Conservation (phyloP, 30 jellyfish, hydroid and myxozoan genomes). For the Aurelia aurita region DNA sequence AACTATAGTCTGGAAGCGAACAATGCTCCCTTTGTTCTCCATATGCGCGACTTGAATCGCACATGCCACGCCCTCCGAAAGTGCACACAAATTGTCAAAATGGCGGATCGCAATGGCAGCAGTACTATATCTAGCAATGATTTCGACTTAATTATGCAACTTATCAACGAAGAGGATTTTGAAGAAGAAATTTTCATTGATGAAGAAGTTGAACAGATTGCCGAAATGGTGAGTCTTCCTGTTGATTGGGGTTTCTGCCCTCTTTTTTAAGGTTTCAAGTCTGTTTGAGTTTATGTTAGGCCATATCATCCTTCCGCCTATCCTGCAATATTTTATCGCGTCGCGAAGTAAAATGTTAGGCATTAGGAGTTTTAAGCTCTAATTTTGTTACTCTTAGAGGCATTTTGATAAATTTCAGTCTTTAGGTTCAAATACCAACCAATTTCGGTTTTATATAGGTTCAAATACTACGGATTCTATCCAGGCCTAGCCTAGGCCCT, state of each 20-base stretch:
- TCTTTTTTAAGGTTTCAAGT: neutral
- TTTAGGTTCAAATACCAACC: no score
- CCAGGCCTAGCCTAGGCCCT: no score
- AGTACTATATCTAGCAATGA: neutral
- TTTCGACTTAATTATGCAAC: neutral
- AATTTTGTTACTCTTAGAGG: no score
- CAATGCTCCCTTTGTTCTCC: neutral
- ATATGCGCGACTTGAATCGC: neutral
- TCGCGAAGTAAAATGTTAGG: no score
- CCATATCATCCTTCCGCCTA: no score
- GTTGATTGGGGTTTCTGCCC: neutral
- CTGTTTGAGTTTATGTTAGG: no score
- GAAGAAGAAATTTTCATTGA: slow-evolving; percentile 1
- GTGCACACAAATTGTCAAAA: neutral
- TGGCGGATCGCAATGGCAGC: neutral
- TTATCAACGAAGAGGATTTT: neutral
- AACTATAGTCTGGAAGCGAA: neutral
- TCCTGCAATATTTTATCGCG: no score
- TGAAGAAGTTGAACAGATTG: neutral
- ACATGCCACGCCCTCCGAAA: slow-evolving; percentile 23
- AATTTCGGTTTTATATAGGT: no score
- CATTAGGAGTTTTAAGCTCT: no score
- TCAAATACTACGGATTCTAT: no score
- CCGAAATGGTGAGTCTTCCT: neutral
- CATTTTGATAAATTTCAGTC: no score